phyloP scores from a whole-genome alignment of 1,140 invertebrate species.

The Archegozetes longisetosus region DNA sequence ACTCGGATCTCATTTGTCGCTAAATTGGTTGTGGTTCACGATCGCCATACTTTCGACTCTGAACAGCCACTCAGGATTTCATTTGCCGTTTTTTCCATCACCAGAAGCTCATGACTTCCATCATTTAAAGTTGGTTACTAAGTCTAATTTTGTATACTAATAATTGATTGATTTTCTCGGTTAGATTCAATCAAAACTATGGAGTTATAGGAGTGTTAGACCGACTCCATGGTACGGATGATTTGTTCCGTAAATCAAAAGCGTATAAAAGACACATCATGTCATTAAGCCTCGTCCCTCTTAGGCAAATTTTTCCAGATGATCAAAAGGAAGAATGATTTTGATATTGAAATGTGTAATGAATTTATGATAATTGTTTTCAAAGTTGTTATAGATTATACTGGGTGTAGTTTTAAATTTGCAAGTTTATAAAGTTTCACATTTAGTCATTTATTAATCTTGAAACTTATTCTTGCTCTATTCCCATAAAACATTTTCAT shows the following conservation, averaged over 20 bases:
- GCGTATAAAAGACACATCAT: slow-evolving; percentile 10
- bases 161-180: too few species aligned
- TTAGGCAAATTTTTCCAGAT: background rate
- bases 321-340: too few species aligned
- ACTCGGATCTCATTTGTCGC: slow-evolving; percentile 60
- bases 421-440: too few species aligned
- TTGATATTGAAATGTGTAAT: too few species aligned
- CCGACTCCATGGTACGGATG: slow-evolving; percentile 21
- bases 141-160: too few species aligned
- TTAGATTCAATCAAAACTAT: slow-evolving; percentile 20
- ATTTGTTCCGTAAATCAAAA: slow-evolving; percentile 17
- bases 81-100: slow-evolving; percentile 67
- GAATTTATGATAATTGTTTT: too few species aligned
- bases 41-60: too few species aligned
- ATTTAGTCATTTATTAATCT: too few species aligned
- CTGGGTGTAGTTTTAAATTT: too few species aligned
- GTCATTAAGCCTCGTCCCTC: slow-evolving; percentile 6
- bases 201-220: slow-evolving; percentile 19
- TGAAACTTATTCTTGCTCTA: too few species aligned
- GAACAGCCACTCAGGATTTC: slow-evolving; percentile 73
- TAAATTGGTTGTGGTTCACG: slow-evolving; percentile 68
- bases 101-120: slow-evolving; percentile 78
- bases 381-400: too few species aligned
- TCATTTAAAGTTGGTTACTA: slow-evolving; percentile 74
- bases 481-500: too few species aligned